Conservation (phyloP, 1,140 invertebrate genomes). For the Hermetia illucens region DNA sequence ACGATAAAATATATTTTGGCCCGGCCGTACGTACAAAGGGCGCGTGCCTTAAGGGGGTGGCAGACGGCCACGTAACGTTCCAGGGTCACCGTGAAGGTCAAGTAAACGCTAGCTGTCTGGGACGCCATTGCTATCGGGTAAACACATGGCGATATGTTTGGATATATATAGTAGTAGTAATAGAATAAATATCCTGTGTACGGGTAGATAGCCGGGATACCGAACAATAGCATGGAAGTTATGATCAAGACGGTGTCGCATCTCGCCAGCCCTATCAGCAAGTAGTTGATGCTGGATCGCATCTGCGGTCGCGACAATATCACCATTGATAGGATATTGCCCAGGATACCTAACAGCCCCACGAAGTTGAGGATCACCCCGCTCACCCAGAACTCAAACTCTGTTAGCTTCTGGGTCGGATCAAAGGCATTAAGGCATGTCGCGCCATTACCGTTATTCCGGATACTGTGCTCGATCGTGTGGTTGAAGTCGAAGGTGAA, state of each 20-base stretch:
- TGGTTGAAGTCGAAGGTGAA: too few relatives aligned
- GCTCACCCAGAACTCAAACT: slow-evolving; percentile 66
- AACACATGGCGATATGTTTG: slow-evolving; percentile 63
- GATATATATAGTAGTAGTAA: slow-evolving; percentile 68
- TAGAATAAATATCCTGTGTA: slow-evolving; percentile 59
- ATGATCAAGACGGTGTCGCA: slow-evolving; percentile 83
- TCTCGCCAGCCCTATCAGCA: slow-evolving; percentile 77
- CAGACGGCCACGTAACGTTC: slow-evolving; percentile 95
- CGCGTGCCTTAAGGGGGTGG: slow-evolving; percentile 74
- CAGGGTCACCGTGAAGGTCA: slow-evolving; percentile 88
- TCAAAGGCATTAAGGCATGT: slow-evolving; percentile 19
- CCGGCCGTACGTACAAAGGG: slow-evolving; percentile 79
- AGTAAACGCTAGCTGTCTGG: slow-evolving; percentile 87
- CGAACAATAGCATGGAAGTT: slow-evolving; percentile 75
- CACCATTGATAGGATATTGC: slow-evolving; percentile 79
- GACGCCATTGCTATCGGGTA: slow-evolving; percentile 79
- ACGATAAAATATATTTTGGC: slow-evolving; percentile 70
- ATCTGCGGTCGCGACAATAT: slow-evolving; percentile 84
- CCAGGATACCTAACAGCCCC: slow-evolving; percentile 71
- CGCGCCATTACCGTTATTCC: slow-evolving; percentile 17
- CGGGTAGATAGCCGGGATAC: slow-evolving; percentile 65
- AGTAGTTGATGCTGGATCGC: slow-evolving; percentile 87
- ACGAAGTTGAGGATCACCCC: slow-evolving; percentile 72
- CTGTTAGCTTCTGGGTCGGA: slow-evolving; percentile 16
- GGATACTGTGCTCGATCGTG: too few relatives aligned